Percentiles rank a stretch among this genome's conserved stretches.
Evolutionary conservation across 2,888 invertebrate genomes (phyloP).

Genomic region (Antheraea yamamai): DNA sequence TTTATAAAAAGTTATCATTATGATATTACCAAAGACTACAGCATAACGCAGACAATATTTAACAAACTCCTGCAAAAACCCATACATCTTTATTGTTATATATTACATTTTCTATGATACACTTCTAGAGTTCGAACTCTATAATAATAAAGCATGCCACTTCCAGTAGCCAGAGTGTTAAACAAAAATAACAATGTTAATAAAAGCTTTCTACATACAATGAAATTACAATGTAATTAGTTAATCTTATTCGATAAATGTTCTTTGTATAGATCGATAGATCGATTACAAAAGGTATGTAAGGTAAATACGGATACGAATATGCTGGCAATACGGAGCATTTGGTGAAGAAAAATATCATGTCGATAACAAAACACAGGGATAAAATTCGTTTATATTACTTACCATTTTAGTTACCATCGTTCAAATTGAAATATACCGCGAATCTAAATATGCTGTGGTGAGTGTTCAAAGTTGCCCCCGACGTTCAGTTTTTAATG

Average conservation of each 20-base stretch:
- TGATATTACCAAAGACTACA: not conserved
- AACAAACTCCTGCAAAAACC: not conserved
- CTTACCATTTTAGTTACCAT: no score
- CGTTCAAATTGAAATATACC: no score
- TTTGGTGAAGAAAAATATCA: not conserved
- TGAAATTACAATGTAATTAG: not conserved
- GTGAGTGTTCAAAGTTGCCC: no score
- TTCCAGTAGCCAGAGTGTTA: not conserved
- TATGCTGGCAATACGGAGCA: not conserved
- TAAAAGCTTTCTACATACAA: not conserved
- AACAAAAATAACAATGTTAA: not conserved
- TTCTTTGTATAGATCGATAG: no score
- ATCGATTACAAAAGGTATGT: not conserved
- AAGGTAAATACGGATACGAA: no score
- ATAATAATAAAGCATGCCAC: not conserved
- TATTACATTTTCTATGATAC: not conserved
- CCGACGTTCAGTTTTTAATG: no score
- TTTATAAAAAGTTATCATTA: no score
- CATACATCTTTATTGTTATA: not conserved
- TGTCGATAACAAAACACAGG: no score
- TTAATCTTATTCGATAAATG: no score
- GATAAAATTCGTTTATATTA: no score
- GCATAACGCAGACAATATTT: not conserved
- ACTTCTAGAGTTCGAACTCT: not conserved
- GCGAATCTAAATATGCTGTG: no score